A percentile compares a stretch with the other conserved stretches of the same genome.
These are phyloP conservation scores for Cyprinella venusta DNA, from an alignment of 2,797 vertebrate genomes.

Conservation along the genomic window DNA sequence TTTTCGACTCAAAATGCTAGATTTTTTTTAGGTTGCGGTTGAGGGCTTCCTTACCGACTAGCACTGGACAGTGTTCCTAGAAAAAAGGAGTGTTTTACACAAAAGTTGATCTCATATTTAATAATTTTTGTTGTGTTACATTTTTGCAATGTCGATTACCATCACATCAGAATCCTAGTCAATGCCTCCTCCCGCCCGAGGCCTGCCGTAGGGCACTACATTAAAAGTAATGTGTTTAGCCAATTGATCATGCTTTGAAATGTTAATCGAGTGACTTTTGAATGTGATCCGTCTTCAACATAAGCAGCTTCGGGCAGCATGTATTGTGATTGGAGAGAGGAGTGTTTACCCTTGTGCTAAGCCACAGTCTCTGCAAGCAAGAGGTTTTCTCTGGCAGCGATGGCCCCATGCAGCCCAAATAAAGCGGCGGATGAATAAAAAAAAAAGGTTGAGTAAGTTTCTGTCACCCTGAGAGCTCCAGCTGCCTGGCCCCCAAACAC, in stretches of 20 bases:
- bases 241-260: slow-evolving; percentile 72
- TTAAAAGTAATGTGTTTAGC: slow-evolving; percentile 55
- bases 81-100: background rate
- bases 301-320: slow-evolving; percentile 62
- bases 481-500: slow-evolving; percentile 71
- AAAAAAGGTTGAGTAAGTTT: slow-evolving; percentile 68
- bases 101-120: background rate
- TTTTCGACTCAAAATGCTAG: no score
- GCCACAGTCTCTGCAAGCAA: slow-evolving; percentile 63
- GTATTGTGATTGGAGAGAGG: slow-evolving; percentile 75
- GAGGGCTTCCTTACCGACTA: background rate
- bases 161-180: background rate
- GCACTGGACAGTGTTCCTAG: background rate
- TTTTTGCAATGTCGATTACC: background rate
- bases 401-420: slow-evolving; percentile 62
- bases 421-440: slow-evolving; percentile 61
- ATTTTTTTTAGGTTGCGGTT: no score
- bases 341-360: slow-evolving; percentile 68
- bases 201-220: slow-evolving; percentile 4
- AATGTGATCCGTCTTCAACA: slow-evolving; percentile 69
- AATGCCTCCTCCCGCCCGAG: slow-evolving; percentile 7
- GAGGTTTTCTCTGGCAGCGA: slow-evolving; percentile 71
- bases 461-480: slow-evolving; percentile 66
- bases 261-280: slow-evolving; percentile 70
- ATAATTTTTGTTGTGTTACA: background rate